Evolutionary conservation across 2,888 invertebrate species (phyloP), one percentile per base, ranked within the genome.

Genomic region (Vandiemenella viatica): DNA sequence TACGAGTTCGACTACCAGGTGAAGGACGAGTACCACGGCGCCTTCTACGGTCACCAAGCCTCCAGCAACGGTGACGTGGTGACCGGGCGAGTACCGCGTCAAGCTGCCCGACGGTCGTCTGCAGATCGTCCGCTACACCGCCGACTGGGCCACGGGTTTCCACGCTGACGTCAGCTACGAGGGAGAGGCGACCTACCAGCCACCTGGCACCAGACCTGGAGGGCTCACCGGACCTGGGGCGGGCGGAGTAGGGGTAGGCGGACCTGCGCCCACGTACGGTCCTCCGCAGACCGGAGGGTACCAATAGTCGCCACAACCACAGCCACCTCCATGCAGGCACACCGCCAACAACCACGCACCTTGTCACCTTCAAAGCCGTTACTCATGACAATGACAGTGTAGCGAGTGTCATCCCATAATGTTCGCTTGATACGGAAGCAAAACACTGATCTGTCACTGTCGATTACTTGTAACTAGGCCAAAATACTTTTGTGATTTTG

Each of bases 141-240:
- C 84, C 1, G 89, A 89, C 62, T 89, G 89, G 88, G 85, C 86
- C 64, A 84, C 83, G 58, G 90, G 90, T 26, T 91, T 85, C 68
- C 85, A 87, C 61, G 90, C 90, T 57, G 86, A 88, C 70, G 87
- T 89, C 7, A 70, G 75, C 53, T 81, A 84, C 63, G 82, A 83
- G 60, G 83, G 83, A 0, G 74, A 77, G 53, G 80, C 82, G 0
- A 69, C 67, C 18, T 82, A 77, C 38, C 45, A 57, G 58, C 45
- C 60, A 63, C 45, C 49, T 38, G 3, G 15, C 22, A 13, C 41
- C 10, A 4, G 42, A 37, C 19, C 23, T 37, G 21, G 32, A 37
- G 18, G 42, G 42, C 42, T 8, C 38, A 15, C 38, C 38, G n/a
- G 20, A 37, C n/a, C 44, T 18, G 4, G 48, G 23, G 3, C 44